A percentile compares a stretch with the other conserved stretches of the same genome.
Evolutionary conservation across 1,140 invertebrate genomes (phyloP).

Genomic region (Zaprionus davidi): DNA sequence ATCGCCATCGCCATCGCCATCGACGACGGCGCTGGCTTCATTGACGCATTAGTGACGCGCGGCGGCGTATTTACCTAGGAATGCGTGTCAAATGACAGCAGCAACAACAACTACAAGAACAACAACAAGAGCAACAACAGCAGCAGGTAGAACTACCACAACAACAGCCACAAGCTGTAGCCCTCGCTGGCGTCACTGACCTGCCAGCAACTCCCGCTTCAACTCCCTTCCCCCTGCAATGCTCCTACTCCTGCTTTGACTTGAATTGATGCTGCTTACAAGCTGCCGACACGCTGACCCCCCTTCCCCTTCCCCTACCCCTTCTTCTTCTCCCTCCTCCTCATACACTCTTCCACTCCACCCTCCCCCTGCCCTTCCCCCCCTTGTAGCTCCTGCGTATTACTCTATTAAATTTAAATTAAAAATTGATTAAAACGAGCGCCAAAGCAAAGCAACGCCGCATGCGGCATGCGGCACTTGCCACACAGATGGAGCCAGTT

Average conservation of each 20-base stretch:
- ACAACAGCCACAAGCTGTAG: constrained; percentile 1
- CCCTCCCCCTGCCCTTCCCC: background rate
- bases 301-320: too few species aligned
- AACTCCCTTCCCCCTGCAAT: background rate
- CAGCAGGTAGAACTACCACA: background rate
- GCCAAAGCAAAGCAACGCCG: constrained; percentile 14
- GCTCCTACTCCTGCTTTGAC: background rate
- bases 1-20: background rate
- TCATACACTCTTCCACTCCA: too few species aligned
- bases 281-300: constrained; percentile 7
- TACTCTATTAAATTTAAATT: constrained; percentile 83
- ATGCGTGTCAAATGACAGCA: constrained; percentile 74
- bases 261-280: constrained; percentile 4
- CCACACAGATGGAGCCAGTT: constrained; percentile 36
- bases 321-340: background rate
- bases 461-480: constrained; percentile 28
- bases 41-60: constrained; percentile 69
- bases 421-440: constrained; percentile 82
- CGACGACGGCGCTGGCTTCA: background rate
- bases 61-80: constrained; percentile 76
- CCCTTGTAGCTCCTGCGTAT: constrained; percentile 44
- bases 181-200: constrained; percentile 22
- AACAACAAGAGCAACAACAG: constrained; percentile 27
- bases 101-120: constrained; percentile 22
- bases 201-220: constrained; percentile 3